Evolutionary conservation across 1,140 invertebrate species (phyloP).

Genomic region (Pseudachorutes palmiensis): DNA sequence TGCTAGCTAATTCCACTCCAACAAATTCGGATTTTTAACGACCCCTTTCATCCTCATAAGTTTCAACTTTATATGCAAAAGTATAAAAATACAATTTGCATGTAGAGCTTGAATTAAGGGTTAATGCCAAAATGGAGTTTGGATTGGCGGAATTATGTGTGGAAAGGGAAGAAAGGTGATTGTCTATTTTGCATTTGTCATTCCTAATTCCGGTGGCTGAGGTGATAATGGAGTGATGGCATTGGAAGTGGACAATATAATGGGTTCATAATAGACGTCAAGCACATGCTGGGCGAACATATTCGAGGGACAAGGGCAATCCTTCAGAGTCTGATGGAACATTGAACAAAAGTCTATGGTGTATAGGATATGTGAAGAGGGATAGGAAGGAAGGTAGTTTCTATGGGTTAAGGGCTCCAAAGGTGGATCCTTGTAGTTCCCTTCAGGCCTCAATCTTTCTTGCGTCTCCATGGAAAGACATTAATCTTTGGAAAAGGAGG

Average conservation of each 20-base stretch:
- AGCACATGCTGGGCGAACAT: not conserved
- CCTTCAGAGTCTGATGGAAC: not conserved
- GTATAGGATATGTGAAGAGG: not conserved
- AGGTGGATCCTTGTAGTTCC: too few relatives aligned
- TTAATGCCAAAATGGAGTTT: too few relatives aligned
- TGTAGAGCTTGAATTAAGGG: too few relatives aligned
- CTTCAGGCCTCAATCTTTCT: too few relatives aligned
- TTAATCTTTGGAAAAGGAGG: slow-evolving; percentile 9
- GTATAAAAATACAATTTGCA: too few relatives aligned
- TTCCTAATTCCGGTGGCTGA: not conserved
- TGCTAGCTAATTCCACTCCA: not conserved
- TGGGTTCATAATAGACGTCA: not conserved
- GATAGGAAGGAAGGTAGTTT: not conserved
- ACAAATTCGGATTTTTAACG: slow-evolving; percentile 12
- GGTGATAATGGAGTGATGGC: not conserved
- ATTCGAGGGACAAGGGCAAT: not conserved
- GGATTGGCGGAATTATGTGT: not conserved
- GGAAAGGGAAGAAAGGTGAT: not conserved
- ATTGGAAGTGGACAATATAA: not conserved
- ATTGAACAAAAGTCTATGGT: too few relatives aligned
- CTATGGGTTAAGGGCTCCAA: not conserved
- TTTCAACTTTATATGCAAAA: not conserved
- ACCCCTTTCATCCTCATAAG: not conserved
- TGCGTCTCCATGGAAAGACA: not conserved
- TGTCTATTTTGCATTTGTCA: not conserved